Evolutionary conservation across 2,113 vertebrate genomes (phyloP).

Genomic region (Platysteira castanea): DNA sequence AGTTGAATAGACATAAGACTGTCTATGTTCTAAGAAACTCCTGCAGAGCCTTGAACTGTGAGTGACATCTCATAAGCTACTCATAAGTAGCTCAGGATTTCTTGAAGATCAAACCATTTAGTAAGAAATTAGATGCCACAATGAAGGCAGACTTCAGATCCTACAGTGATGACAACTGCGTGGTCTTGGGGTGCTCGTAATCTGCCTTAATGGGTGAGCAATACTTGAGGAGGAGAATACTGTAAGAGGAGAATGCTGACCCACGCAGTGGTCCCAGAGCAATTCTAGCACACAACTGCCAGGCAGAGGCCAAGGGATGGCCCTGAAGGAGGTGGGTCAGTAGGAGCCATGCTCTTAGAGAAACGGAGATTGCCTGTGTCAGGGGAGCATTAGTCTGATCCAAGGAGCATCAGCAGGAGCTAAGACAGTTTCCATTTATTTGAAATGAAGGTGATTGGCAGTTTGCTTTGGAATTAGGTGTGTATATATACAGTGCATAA

Average conservation of each 20-base stretch:
- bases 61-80: fast-evolving
- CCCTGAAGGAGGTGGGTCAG: neutral
- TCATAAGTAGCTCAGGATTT: neutral
- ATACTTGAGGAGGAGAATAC: neutral
- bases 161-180: too few species aligned
- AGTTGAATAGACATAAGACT: neutral
- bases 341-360: neutral
- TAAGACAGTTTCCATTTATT: neutral
- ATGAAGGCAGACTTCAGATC: neutral
- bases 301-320: neutral
- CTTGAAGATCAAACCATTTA: neutral
- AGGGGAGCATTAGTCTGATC: neutral
- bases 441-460: neutral
- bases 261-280: neutral
- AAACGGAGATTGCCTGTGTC: neutral
- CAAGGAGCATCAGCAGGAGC: neutral
- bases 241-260: neutral
- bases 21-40: neutral
- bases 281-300: neutral
- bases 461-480: neutral
- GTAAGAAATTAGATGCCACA: neutral
- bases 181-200: neutral
- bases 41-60: neutral
- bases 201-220: neutral
- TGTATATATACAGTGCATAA: neutral